phyloP scores from a whole-genome alignment of 2,797 vertebrate species.

The Pipistrellus pipistrellus region DNA sequence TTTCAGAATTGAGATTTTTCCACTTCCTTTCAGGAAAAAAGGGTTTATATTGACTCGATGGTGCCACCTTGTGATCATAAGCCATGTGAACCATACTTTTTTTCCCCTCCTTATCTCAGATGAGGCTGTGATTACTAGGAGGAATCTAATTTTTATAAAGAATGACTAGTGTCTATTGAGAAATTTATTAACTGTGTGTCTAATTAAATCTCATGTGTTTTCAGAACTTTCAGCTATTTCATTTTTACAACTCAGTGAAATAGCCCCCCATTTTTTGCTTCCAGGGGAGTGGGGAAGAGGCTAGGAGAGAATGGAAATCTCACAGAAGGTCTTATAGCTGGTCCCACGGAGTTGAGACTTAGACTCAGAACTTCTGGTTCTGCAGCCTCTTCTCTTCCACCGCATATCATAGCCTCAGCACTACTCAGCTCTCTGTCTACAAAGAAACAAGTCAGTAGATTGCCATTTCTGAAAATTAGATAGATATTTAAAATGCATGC shows the following conservation, averaged over 20 bases:
- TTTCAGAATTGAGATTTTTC: background rate
- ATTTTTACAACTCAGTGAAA: background rate
- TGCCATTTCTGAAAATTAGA: background rate
- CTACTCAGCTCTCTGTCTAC: background rate
- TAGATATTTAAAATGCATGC: background rate
- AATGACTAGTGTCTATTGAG: background rate
- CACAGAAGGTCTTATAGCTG: background rate
- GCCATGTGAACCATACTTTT: background rate
- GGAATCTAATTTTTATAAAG: background rate
- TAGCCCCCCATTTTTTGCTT: background rate
- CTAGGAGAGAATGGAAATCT: background rate
- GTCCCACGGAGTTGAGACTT: accelerated
- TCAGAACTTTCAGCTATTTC: background rate
- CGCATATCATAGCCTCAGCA: accelerated
- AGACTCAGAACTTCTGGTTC: background rate
- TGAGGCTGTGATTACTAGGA: background rate
- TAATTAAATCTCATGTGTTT: background rate
- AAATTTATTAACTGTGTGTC: background rate
- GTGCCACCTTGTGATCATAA: constrained; percentile 73
- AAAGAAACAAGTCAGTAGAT: background rate
- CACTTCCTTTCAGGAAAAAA: background rate
- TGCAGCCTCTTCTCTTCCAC: background rate
- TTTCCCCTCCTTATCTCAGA: accelerated
- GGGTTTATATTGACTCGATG: constrained; percentile 9
- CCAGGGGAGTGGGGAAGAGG: background rate